phyloP scores from a whole-genome alignment of 2,113 vertebrate species.

The Zosterops pallidus region DNA sequence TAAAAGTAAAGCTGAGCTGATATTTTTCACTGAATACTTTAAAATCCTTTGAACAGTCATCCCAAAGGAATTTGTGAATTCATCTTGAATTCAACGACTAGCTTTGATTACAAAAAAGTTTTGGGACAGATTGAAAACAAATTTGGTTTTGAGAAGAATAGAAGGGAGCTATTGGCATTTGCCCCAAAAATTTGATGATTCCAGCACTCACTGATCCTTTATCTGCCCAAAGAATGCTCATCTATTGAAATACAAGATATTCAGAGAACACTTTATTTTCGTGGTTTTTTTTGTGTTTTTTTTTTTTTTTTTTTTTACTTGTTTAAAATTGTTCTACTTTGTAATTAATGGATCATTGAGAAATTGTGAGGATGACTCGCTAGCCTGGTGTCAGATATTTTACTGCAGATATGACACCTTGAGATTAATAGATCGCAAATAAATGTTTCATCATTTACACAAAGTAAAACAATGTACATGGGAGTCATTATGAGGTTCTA shows the following conservation, averaged over 20 bases:
- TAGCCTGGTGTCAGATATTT: background rate
- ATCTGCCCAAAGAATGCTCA: background rate
- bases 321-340: background rate
- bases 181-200: background rate
- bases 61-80: conserved; percentile 26
- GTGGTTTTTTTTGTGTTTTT: background rate
- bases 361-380: background rate
- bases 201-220: background rate
- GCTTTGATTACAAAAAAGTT: background rate
- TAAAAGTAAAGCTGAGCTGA: conserved; percentile 38
- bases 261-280: background rate
- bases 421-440: background rate
- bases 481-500: background rate
- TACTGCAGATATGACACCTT: background rate
- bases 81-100: conserved; percentile 5
- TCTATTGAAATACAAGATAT: background rate
- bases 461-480: background rate
- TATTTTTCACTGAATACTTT: conserved; percentile 38
- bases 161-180: background rate
- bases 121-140: background rate
- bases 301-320: background rate
- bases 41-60: conserved; percentile 25
- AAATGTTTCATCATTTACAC: background rate
- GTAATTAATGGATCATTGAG: background rate
- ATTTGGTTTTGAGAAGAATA: background rate